These are phyloP conservation scores for Panurus biarmicus DNA, from an alignment of 2,113 vertebrate genomes.

Conservation along the genomic window DNA sequence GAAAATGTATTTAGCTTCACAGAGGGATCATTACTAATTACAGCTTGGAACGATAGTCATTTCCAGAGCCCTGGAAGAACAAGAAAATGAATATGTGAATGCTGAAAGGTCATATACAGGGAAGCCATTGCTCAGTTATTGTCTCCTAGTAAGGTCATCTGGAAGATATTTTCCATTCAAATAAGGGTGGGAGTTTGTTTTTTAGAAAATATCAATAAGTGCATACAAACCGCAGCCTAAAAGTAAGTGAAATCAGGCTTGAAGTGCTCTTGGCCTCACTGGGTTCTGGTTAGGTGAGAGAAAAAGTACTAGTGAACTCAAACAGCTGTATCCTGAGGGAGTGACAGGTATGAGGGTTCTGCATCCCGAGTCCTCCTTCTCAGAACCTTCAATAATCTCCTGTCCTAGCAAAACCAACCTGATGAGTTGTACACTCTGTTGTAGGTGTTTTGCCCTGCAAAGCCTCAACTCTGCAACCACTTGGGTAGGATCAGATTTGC, in stretches of 20 bases:
- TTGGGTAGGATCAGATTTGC: neutral
- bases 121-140: neutral
- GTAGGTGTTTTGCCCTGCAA: neutral
- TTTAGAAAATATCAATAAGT: neutral
- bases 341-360: neutral
- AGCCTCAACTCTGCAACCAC: neutral
- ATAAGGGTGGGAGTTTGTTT: neutral
- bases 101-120: neutral
- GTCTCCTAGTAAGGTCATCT: neutral
- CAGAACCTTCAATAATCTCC: neutral
- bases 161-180: neutral
- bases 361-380: fast-evolving
- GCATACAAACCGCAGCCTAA: neutral
- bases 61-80: neutral
- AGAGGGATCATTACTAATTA: neutral
- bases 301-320: neutral
- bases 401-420: neutral
- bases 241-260: neutral
- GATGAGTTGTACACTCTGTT: neutral
- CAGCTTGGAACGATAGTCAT: neutral
- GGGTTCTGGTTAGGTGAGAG: neutral
- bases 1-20: neutral
- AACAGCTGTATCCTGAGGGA: neutral
- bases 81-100: neutral
- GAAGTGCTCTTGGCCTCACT: neutral